Conservation (phyloP, 2,888 invertebrate species). For the Hirtodrosophila cameraria region DNA sequence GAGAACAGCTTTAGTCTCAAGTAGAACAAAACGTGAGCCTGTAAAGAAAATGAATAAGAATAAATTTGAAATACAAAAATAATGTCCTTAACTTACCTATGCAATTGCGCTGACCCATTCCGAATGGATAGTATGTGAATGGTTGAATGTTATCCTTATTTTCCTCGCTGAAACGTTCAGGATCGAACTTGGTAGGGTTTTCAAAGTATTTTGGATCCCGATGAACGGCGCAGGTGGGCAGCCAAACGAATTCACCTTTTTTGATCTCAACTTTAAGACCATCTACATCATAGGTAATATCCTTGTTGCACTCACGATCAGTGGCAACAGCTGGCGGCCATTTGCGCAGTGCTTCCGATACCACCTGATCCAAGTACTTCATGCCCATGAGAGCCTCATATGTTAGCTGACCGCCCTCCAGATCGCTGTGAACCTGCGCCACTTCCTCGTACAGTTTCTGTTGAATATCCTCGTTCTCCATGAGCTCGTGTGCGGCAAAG, state of each 20-base stretch:
- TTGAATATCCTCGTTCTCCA: constrained; percentile 86
- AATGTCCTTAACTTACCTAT: constrained; percentile 84
- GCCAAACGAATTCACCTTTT: constrained; percentile 69
- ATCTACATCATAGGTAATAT: constrained; percentile 83
- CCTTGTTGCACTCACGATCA: constrained; percentile 86
- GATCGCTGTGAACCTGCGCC: constrained; percentile 83
- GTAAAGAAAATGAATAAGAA: not conserved
- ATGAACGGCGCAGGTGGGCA: constrained; percentile 85
- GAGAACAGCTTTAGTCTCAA: constrained; percentile 81
- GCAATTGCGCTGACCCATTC: constrained; percentile 87
- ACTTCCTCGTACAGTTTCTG: constrained; percentile 86
- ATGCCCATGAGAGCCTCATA: constrained; percentile 86
- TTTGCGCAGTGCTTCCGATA: constrained; percentile 85
- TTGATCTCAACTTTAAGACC: constrained; percentile 76
- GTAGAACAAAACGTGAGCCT: constrained; percentile 82
- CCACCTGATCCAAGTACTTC: constrained; percentile 86
- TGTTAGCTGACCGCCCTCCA: constrained; percentile 84
- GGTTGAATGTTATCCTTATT: constrained; percentile 85
- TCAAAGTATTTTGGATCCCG: constrained; percentile 85
- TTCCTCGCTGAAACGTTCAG: constrained; percentile 86
- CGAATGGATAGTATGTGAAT: constrained; percentile 86
- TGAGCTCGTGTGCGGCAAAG: constrained; percentile 86
- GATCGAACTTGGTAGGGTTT: constrained; percentile 86
- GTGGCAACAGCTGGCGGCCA: constrained; percentile 85
- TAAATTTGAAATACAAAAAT: not conserved